phyloP scores from a whole-genome alignment of 2,797 vertebrate species.

The Furcifer pardalis region DNA sequence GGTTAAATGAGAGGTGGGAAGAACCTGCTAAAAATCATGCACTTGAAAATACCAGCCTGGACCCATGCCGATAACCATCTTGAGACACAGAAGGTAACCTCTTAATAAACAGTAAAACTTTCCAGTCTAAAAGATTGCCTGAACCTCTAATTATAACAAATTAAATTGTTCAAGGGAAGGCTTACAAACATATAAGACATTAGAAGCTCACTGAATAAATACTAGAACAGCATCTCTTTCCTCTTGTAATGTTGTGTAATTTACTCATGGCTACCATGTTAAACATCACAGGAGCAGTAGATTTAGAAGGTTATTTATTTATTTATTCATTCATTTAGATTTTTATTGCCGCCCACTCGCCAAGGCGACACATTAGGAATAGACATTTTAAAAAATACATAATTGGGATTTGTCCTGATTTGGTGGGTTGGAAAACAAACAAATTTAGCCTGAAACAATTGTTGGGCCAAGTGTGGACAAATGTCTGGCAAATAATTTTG shows the following conservation, averaged over 20 bases:
- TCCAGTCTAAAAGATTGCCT: constrained; percentile 63
- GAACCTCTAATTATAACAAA: constrained; percentile 59
- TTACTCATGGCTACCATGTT: neutral
- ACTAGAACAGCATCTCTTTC: constrained; percentile 23
- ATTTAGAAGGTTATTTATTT: constrained; percentile 21
- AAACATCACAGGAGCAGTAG: neutral
- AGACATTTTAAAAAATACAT: neutral
- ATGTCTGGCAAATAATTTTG: too few species aligned
- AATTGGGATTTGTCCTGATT: neutral
- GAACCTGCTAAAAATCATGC: constrained; percentile 27
- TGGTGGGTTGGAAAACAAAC: neutral
- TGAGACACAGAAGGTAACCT: constrained; percentile 62
- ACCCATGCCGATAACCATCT: constrained; percentile 62
- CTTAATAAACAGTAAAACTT: constrained; percentile 70
- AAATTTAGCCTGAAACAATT: neutral
- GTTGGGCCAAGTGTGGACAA: too few species aligned
- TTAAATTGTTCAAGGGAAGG: constrained; percentile 49
- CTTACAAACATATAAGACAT: constrained; percentile 14
- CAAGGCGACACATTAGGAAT: too few species aligned
- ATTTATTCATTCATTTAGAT: too few species aligned
- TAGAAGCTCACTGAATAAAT: neutral
- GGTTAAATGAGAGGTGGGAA: constrained; percentile 34
- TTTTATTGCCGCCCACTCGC: too few species aligned
- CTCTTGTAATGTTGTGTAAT: constrained; percentile 22
- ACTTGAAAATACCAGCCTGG: constrained; percentile 40